These are phyloP conservation scores for Chloroclystis v-ata DNA, from an alignment of 2,888 invertebrate genomes.

Conservation along the genomic window DNA sequence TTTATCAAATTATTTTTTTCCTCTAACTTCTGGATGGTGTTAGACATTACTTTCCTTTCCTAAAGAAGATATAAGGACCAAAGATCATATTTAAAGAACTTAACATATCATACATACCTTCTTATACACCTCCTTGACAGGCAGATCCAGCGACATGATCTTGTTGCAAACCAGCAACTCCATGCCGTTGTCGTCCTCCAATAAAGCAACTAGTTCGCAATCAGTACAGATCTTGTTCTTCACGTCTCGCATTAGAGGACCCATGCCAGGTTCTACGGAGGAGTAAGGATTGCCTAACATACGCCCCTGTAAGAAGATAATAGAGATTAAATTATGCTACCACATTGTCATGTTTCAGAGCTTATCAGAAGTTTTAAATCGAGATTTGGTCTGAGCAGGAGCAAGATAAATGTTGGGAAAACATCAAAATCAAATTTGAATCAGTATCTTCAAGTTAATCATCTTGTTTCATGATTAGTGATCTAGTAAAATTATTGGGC, in stretches of 20 bases:
- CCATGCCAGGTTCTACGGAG: conserved; percentile 94
- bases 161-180: conserved; percentile 98
- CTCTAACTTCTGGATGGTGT: too few species aligned
- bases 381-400: too few species aligned
- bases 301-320: conserved; percentile 80
- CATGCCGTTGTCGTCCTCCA: conserved; percentile 99
- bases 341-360: background rate
- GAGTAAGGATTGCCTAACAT: conserved; percentile 99
- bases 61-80: too few species aligned
- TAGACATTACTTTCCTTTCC: too few species aligned
- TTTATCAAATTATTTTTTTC: too few species aligned
- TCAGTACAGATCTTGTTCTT: conserved; percentile 99
- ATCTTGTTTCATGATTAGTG: too few species aligned
- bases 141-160: conserved; percentile 97
- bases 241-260: conserved; percentile 98
- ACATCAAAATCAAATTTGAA: too few species aligned
- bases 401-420: too few species aligned
- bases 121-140: conserved; percentile 93
- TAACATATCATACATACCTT: conserved; percentile 75
- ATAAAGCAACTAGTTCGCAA: conserved; percentile 97
- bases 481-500: too few species aligned
- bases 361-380: too few species aligned
- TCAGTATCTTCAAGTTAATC: too few species aligned
- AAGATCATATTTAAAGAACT: too few species aligned
- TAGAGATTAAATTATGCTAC: background rate